A percentile compares a stretch with the other conserved stretches of the same genome.
Conservation (phyloP, 2,113 vertebrate genomes). For the Bettongia penicillata region DNA sequence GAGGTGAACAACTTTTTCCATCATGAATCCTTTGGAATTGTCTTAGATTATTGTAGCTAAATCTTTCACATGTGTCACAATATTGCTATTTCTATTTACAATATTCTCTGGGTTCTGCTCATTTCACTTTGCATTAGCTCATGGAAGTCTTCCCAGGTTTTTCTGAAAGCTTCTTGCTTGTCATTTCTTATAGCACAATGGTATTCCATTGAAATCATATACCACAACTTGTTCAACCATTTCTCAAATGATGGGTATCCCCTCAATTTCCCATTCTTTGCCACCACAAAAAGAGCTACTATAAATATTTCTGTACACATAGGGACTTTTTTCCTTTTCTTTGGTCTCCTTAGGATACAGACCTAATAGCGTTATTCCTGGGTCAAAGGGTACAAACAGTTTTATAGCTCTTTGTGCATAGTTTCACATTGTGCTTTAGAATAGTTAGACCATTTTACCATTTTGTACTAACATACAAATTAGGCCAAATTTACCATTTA, state of each 20-base stretch:
- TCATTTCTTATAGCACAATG: background rate
- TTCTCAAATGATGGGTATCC: background rate
- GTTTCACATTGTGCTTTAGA: background rate
- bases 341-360: background rate
- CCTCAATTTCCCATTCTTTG: background rate
- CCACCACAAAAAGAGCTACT: background rate
- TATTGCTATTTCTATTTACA: background rate
- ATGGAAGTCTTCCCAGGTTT: background rate
- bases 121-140: background rate
- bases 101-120: background rate
- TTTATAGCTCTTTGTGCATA: background rate
- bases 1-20: background rate
- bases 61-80: background rate
- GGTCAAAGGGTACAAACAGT: background rate
- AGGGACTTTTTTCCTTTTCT: background rate
- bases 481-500: too few relatives aligned
- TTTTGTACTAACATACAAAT: too few relatives aligned
- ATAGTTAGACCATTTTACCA: background rate
- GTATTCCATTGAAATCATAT: background rate
- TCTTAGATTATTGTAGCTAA: background rate
- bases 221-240: background rate
- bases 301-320: background rate
- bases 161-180: background rate
- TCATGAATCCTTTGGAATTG: background rate
- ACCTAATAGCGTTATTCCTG: background rate